A percentile compares a stretch with the other conserved stretches of the same genome.
Evolutionary conservation across 2,888 invertebrate species (phyloP).

Genomic region (Orthonychiurus folsomi): DNA sequence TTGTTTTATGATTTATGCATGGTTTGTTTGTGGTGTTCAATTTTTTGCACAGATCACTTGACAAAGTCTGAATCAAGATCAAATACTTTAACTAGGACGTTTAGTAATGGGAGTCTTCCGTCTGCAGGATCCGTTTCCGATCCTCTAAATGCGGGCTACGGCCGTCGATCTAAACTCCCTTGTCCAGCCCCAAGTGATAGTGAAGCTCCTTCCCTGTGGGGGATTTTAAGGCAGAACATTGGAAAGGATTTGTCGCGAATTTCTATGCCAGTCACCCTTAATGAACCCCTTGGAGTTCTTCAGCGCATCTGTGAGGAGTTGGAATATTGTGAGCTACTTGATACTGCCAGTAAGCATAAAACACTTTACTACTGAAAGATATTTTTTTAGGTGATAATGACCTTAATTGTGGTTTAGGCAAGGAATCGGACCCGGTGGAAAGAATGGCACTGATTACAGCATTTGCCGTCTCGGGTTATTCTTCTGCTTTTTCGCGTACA

Average conservation of each 20-base stretch:
- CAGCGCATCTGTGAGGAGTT: conserved; percentile 72
- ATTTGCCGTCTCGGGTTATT: conserved; percentile 72
- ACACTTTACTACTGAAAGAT: not conserved
- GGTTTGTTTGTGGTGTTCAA: not conserved
- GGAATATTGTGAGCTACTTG: conserved; percentile 70
- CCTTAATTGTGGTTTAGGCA: conserved; percentile 43
- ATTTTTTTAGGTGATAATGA: not conserved
- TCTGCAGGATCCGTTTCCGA: conserved; percentile 25
- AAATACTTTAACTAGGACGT: not conserved
- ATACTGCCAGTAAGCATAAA: conserved; percentile 55
- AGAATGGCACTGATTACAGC: conserved; percentile 68
- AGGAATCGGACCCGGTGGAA: conserved; percentile 57
- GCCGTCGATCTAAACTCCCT: conserved; percentile 61
- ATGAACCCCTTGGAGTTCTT: conserved; percentile 61
- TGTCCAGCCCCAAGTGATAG: conserved; percentile 59
- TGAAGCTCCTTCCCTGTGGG: conserved; percentile 70
- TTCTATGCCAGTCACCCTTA: conserved; percentile 52
- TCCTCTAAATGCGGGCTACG: conserved; percentile 38
- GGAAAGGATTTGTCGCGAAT: conserved; percentile 78
- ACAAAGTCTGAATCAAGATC: not conserved
- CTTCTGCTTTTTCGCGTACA: conserved; percentile 61
- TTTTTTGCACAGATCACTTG: conserved; percentile 2
- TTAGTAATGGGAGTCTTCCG: not conserved
- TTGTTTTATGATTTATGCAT: not conserved
- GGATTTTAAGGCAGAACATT: conserved; percentile 68